Evolutionary conservation across 1,140 invertebrate species (phyloP).

Genomic region (Oncopeltus fasciatus): DNA sequence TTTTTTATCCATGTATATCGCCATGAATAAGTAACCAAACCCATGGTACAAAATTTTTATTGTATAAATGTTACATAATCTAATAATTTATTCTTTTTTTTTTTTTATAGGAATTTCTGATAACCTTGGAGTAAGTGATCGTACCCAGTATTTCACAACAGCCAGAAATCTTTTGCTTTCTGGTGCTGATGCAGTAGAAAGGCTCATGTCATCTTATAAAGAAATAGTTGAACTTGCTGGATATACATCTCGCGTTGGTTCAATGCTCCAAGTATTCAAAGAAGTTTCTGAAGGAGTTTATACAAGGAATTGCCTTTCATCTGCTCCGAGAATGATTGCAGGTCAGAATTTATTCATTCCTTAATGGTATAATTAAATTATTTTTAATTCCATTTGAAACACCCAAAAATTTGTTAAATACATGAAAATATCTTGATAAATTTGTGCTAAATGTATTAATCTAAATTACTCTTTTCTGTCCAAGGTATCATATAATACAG

Average conservation of each 20-base stretch:
- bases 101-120: not conserved
- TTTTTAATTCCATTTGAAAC: too few species aligned
- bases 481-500: too few species aligned
- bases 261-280: constrained; percentile 88
- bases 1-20: too few species aligned
- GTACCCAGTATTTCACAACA: constrained; percentile 89
- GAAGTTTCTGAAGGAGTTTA: constrained; percentile 76
- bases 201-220: constrained; percentile 97
- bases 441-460: too few species aligned
- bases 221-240: constrained; percentile 89
- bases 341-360: too few species aligned
- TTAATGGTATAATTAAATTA: too few species aligned
- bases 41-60: not conserved
- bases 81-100: not conserved
- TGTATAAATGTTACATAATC: not conserved
- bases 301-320: constrained; percentile 41
- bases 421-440: too few species aligned
- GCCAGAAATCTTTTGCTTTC: constrained; percentile 84
- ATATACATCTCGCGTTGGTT: constrained; percentile 81
- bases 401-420: too few species aligned
- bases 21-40: too few species aligned
- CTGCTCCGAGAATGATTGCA: not conserved
- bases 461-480: too few species aligned
- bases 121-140: constrained; percentile 63
- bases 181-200: constrained; percentile 90